Evolutionary conservation across 2,888 invertebrate species (phyloP).

Genomic region (Lepas anatifera): DNA sequence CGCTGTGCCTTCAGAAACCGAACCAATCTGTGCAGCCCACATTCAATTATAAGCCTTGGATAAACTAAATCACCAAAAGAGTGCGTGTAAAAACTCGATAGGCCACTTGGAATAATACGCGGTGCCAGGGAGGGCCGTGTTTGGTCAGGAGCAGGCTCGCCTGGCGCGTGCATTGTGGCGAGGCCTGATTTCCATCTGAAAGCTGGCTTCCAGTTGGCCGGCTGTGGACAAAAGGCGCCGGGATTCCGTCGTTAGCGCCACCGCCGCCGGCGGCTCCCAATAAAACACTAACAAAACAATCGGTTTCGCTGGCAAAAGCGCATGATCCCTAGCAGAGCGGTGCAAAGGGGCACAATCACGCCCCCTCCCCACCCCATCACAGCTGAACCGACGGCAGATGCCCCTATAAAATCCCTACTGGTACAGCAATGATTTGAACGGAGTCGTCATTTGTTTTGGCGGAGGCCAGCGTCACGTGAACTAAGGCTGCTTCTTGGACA

Average conservation of each 20-base stretch:
- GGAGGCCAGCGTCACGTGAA: too few species aligned
- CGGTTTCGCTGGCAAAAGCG: background rate
- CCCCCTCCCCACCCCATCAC: too few species aligned
- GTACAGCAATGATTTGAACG: too few species aligned
- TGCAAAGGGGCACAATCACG: too few species aligned
- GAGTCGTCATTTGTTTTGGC: too few species aligned
- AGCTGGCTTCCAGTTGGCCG: too few species aligned
- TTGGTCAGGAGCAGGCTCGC: background rate
- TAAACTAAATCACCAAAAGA: background rate
- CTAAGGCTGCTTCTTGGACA: too few species aligned
- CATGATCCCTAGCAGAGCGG: background rate
- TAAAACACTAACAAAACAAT: conserved; percentile 12
- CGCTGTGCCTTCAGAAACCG: background rate
- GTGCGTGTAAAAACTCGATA: conserved; percentile 5
- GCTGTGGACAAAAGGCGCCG: background rate
- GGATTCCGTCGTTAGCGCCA: background rate
- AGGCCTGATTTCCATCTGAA: too few species aligned
- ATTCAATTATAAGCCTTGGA: conserved; percentile 5
- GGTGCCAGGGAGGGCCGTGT: background rate
- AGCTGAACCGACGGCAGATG: too few species aligned
- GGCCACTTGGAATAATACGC: conserved; percentile 6
- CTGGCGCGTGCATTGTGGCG: too few species aligned
- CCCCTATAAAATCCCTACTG: too few species aligned
- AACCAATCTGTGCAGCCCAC: background rate
- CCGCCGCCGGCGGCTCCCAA: background rate